These are phyloP conservation scores for Sorex maritimensis DNA, from an alignment of 2,797 vertebrate species.

Conservation along the genomic window DNA sequence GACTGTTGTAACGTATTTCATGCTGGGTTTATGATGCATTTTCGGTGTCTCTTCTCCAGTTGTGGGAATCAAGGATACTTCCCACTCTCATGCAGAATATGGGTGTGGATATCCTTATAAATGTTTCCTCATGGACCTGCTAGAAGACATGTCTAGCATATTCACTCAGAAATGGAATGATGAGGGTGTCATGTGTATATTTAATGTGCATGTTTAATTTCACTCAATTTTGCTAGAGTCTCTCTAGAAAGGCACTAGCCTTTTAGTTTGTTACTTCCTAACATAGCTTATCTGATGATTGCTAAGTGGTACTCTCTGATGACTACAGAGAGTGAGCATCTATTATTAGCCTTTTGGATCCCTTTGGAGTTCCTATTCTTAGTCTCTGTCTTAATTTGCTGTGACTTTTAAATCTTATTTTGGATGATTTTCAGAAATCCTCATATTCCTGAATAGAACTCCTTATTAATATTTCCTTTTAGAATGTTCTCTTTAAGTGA, in stretches of 20 bases:
- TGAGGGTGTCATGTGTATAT: background rate
- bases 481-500: constrained; percentile 33
- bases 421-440: constrained; percentile 55
- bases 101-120: background rate
- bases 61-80: background rate
- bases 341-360: constrained; percentile 49
- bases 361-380: constrained; percentile 39
- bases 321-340: background rate
- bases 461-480: constrained; percentile 54
- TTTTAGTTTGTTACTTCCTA: constrained; percentile 53
- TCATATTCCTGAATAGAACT: constrained; percentile 62
- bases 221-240: background rate
- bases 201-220: constrained; percentile 36
- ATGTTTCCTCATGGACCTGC: background rate
- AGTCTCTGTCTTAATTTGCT: constrained; percentile 16
- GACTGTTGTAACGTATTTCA: background rate
- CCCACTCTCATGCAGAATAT: background rate
- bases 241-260: background rate
- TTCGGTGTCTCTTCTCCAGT: background rate
- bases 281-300: constrained; percentile 59
- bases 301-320: background rate
- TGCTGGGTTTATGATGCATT: background rate
- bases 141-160: background rate
- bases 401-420: constrained; percentile 59
- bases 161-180: background rate